Evolutionary conservation across 2,113 vertebrate genomes (phyloP).

Genomic region (Anhinga rufa): DNA sequence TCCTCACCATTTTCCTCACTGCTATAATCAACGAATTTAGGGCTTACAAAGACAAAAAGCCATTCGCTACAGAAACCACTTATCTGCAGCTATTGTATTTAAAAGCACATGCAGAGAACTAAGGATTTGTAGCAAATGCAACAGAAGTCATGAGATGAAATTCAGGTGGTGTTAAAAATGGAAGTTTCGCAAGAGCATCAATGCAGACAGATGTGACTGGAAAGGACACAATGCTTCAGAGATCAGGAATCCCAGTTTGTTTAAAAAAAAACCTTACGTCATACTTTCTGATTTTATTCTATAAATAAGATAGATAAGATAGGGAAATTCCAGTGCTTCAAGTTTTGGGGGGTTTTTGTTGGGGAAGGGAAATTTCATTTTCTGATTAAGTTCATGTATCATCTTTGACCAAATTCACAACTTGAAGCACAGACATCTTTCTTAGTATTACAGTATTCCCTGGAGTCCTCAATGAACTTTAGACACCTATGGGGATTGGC

Average conservation of each 20-base stretch:
- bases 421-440: background rate
- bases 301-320: too few relatives aligned
- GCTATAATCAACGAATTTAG: background rate
- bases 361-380: background rate
- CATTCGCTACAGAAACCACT: background rate
- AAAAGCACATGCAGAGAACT: background rate
- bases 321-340: background rate
- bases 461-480: background rate
- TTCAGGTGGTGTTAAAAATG: background rate
- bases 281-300: background rate
- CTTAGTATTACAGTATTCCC: background rate
- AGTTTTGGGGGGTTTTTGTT: background rate
- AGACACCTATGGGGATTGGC: background rate
- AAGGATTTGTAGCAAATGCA: background rate
- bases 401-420: background rate
- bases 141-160: background rate
- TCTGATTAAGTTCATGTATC: background rate
- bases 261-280: background rate
- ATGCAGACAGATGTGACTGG: background rate
- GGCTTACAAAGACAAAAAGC: background rate
- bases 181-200: background rate
- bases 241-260: background rate
- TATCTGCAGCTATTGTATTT: background rate
- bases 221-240: background rate
- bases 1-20: background rate